phyloP scores from a whole-genome alignment of 2,888 invertebrate genomes.

The Thecocarcelia acutangulata region DNA sequence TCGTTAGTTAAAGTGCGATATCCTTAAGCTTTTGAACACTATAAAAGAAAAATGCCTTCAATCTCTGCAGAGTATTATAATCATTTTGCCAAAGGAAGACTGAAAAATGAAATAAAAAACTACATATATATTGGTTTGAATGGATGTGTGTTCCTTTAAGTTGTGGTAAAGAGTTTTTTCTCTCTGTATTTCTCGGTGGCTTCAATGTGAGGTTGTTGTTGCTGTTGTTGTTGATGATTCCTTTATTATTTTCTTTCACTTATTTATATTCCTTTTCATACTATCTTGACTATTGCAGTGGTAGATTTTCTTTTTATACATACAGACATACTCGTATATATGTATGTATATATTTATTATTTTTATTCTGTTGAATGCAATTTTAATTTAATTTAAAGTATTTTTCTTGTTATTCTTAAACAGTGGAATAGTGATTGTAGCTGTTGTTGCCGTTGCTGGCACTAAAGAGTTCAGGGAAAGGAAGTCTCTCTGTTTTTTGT shows the following conservation, averaged over 20 bases:
- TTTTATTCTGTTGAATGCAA: constrained; percentile 54
- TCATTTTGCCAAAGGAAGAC: constrained; percentile 32
- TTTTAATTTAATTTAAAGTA: constrained; percentile 63
- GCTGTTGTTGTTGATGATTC: too few relatives aligned
- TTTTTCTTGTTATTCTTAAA: constrained; percentile 38
- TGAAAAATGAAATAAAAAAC: constrained; percentile 2
- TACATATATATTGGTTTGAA: constrained; percentile 10
- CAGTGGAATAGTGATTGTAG: background rate
- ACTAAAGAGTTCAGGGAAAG: constrained; percentile 34
- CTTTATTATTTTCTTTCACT: constrained; percentile 34
- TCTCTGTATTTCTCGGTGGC: background rate
- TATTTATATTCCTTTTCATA: constrained; percentile 60
- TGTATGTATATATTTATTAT: background rate
- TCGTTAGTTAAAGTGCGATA: constrained; percentile 62
- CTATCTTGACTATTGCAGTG: constrained; percentile 61
- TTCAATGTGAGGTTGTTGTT: constrained; percentile 24
- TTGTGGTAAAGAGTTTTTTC: constrained; percentile 47
- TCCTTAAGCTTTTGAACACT: constrained; percentile 50
- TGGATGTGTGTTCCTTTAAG: constrained; percentile 38
- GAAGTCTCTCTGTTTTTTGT: constrained; percentile 6
- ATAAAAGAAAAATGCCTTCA: constrained; percentile 48
- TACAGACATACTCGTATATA: too few relatives aligned
- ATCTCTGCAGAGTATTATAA: constrained; percentile 54
- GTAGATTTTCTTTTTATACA: constrained; percentile 38
- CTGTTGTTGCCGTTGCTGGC: constrained; percentile 19